phyloP scores from a whole-genome alignment of 2,888 invertebrate genomes.

The Erannis defoliaria region DNA sequence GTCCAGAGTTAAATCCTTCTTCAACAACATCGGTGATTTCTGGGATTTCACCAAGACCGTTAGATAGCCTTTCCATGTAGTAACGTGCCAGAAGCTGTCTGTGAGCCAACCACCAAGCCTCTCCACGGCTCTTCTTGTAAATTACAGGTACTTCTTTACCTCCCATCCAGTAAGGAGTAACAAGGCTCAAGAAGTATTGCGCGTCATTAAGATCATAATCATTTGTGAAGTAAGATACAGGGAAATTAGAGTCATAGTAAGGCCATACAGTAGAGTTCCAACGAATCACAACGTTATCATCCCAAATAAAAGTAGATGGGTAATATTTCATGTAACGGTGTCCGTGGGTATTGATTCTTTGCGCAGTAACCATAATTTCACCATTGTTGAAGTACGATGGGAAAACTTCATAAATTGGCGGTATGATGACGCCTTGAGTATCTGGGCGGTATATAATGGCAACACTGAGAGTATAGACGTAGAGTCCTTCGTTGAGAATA shows the following conservation, averaged over 20 bases:
- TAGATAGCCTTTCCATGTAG: constrained; percentile 91
- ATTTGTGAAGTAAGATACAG: constrained; percentile 90
- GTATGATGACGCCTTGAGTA: constrained; percentile 88
- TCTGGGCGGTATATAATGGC: constrained; percentile 89
- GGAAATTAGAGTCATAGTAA: constrained; percentile 84
- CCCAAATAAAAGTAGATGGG: constrained; percentile 66
- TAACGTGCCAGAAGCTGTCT: constrained; percentile 90
- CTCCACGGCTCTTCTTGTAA: constrained; percentile 39
- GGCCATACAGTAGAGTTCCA: constrained; percentile 88
- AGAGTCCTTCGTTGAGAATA: constrained; percentile 90
- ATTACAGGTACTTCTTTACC: constrained; percentile 82
- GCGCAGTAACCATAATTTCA: constrained; percentile 89
- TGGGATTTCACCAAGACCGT: constrained; percentile 89
- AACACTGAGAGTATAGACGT: constrained; percentile 88
- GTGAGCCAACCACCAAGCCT: constrained; percentile 63
- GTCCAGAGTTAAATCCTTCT: constrained; percentile 88
- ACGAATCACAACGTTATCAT: constrained; percentile 83
- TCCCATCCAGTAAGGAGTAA: constrained; percentile 89
- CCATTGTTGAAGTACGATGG: constrained; percentile 90
- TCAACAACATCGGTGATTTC: constrained; percentile 81
- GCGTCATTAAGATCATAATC: constrained; percentile 89
- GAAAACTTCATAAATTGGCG: constrained; percentile 90
- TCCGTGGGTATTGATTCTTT: constrained; percentile 84
- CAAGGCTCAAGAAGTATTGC: constrained; percentile 88
- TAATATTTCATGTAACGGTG: constrained; percentile 61